These are phyloP conservation scores for Cylas formicarius DNA, from an alignment of 1,140 invertebrate genomes.

Conservation along the genomic window DNA sequence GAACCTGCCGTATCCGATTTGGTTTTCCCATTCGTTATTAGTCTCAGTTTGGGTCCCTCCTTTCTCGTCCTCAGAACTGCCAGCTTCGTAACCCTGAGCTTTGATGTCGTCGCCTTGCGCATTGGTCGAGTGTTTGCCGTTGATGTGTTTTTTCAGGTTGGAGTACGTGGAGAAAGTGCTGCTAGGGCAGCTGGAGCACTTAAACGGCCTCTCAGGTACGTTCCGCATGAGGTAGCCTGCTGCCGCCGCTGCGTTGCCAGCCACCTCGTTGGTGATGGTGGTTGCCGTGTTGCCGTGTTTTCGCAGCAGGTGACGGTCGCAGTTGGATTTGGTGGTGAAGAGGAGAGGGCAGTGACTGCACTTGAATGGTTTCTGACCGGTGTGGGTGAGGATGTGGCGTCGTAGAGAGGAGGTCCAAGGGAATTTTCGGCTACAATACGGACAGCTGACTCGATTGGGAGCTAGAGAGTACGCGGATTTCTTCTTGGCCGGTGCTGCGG, in stretches of 20 bases:
- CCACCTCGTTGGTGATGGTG: slow-evolving; percentile 32
- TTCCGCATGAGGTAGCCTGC: slow-evolving; percentile 55
- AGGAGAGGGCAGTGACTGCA: slow-evolving; percentile 84
- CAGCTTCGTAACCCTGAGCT: slow-evolving; percentile 43
- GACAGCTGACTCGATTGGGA: slow-evolving; percentile 85
- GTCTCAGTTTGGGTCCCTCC: slow-evolving; percentile 34
- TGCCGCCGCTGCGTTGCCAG: slow-evolving; percentile 30
- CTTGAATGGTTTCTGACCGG: slow-evolving; percentile 93
- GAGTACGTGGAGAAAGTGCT: slow-evolving; percentile 78
- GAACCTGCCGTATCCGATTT: slow-evolving; percentile 18
- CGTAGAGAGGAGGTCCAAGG: slow-evolving; percentile 92
- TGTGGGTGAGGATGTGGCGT: slow-evolving; percentile 87
- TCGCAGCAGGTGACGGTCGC: slow-evolving; percentile 84
- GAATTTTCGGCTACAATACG: slow-evolving; percentile 86
- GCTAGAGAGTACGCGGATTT: slow-evolving; percentile 94
- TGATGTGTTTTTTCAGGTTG: slow-evolving; percentile 70
- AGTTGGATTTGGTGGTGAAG: slow-evolving; percentile 96
- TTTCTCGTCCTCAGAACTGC: slow-evolving; percentile 42
- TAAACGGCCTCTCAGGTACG: slow-evolving; percentile 73
- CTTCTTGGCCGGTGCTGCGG: slow-evolving; percentile 55
- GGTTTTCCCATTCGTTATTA: slow-evolving; percentile 28
- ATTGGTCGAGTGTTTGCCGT: slow-evolving; percentile 55
- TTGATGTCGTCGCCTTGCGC: slow-evolving; percentile 40
- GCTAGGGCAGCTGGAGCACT: slow-evolving; percentile 76
- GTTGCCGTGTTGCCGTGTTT: slow-evolving; percentile 65